phyloP scores from a whole-genome alignment of 2,797 vertebrate species.

The Eupleurogrammus muticus region DNA sequence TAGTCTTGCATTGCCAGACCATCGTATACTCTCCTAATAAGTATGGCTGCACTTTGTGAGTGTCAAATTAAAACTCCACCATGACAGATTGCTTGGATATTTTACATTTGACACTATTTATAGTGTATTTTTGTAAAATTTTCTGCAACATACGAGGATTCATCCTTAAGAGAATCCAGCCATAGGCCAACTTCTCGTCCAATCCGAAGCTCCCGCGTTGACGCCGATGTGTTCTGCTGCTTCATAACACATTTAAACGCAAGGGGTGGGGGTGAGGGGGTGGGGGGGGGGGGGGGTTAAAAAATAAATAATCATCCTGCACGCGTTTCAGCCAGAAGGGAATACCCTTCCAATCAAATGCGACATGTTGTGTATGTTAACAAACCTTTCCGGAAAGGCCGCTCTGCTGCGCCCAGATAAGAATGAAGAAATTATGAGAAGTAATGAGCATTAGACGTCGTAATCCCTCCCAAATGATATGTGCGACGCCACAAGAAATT shows the following conservation, averaged over 20 bases:
- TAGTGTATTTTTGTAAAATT: too few relatives aligned
- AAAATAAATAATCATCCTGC: too few relatives aligned
- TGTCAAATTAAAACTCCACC: too few relatives aligned
- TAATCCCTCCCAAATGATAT: conserved; percentile 65
- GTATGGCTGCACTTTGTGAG: too few relatives aligned
- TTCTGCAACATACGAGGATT: too few relatives aligned
- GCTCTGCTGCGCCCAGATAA: conserved; percentile 67
- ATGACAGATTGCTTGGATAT: too few relatives aligned
- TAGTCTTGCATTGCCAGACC: too few relatives aligned
- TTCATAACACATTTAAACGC: conserved; percentile 55
- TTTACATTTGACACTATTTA: too few relatives aligned
- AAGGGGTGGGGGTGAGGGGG: too few relatives aligned
- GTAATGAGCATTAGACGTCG: conserved; percentile 57
- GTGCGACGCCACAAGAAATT: conserved; percentile 40
- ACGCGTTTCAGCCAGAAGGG: conserved; percentile 45
- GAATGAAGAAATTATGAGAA: conserved; percentile 60
- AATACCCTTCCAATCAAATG: conserved; percentile 39
- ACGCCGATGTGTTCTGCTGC: conserved; percentile 13
- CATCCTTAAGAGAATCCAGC: conserved; percentile 31
- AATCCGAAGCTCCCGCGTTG: conserved; percentile 21
- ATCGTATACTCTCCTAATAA: too few relatives aligned
- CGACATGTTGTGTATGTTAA: conserved; percentile 45
- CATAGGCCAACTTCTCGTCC: conserved; percentile 29
- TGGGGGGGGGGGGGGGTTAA: too few relatives aligned
- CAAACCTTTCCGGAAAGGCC: conserved; percentile 40